Evolutionary conservation across 2,797 vertebrate species (phyloP).

Genomic region (Spondyliosoma cantharus): DNA sequence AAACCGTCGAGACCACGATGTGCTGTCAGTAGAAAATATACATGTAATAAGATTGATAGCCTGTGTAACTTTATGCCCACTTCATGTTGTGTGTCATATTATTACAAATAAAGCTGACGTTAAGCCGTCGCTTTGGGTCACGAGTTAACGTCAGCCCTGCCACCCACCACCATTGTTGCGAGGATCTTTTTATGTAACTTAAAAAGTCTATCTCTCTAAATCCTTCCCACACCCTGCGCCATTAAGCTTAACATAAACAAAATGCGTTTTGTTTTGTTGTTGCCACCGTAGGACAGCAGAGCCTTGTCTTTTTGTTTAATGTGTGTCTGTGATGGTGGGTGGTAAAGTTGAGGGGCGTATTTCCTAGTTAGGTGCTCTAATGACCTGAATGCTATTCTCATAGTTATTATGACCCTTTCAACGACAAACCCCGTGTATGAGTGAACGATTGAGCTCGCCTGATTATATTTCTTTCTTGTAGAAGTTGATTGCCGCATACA

Average conservation of each 20-base stretch:
- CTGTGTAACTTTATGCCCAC: too few relatives aligned
- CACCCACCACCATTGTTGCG: neutral
- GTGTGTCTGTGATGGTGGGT: neutral
- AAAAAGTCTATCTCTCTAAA: neutral
- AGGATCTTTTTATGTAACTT: neutral
- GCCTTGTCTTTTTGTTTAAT: neutral
- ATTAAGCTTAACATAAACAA: neutral
- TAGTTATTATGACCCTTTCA: neutral
- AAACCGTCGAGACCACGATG: fast-evolving
- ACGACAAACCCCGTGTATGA: neutral
- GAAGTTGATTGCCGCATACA: neutral
- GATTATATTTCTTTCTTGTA: neutral
- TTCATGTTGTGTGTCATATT: neutral
- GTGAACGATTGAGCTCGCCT: neutral
- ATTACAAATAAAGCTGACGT: neutral
- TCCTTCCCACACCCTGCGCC: too few relatives aligned
- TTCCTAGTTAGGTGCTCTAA: neutral
- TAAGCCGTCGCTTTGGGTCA: neutral
- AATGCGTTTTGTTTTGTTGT: neutral
- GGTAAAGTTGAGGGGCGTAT: neutral
- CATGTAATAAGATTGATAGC: fast-evolving
- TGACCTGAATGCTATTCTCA: neutral
- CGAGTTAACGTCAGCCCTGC: too few relatives aligned
- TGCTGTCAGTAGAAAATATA: fast-evolving
- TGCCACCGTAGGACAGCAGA: neutral